Percentiles rank a stretch among this genome's conserved stretches.
Conservation (phyloP, 2,888 invertebrate species). For the Caenorhabditis sinica region DNA sequence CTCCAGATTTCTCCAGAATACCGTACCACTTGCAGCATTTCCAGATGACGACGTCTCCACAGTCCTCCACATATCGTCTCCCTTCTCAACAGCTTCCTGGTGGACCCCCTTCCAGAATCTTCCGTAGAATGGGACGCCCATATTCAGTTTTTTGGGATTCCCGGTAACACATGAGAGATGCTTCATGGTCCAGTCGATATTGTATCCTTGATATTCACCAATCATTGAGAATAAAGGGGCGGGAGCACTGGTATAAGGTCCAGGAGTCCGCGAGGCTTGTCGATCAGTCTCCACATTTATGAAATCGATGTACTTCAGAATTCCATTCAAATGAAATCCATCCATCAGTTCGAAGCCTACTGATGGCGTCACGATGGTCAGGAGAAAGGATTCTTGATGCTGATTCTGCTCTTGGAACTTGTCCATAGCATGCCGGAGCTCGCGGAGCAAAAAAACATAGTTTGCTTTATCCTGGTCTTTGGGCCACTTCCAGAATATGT, state of each 20-base stretch:
- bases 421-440: not conserved
- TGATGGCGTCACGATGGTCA: not conserved
- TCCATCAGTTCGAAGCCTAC: conserved; percentile 19
- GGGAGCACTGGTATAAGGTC: not conserved
- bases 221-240: conserved; percentile 3
- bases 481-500: conserved; percentile 28
- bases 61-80: conserved; percentile 17
- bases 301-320: conserved; percentile 16
- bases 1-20: conserved; percentile 29
- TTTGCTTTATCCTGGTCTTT: not conserved
- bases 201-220: conserved; percentile 9
- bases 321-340: conserved; percentile 23
- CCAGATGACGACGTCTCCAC: not conserved
- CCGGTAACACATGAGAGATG: conserved; percentile 2
- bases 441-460: conserved; percentile 14
- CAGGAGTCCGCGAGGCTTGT: not conserved
- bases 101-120: conserved; percentile 27
- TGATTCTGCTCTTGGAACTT: not conserved
- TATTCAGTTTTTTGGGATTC: not conserved
- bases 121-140: conserved; percentile 26
- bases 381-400: no score
- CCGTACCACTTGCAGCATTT: not conserved
- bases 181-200: conserved; percentile 26
- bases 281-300: conserved; percentile 23
- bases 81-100: conserved; percentile 7